These are phyloP conservation scores for Graphium colonna DNA, from an alignment of 2,888 invertebrate genomes.

Conservation along the genomic window DNA sequence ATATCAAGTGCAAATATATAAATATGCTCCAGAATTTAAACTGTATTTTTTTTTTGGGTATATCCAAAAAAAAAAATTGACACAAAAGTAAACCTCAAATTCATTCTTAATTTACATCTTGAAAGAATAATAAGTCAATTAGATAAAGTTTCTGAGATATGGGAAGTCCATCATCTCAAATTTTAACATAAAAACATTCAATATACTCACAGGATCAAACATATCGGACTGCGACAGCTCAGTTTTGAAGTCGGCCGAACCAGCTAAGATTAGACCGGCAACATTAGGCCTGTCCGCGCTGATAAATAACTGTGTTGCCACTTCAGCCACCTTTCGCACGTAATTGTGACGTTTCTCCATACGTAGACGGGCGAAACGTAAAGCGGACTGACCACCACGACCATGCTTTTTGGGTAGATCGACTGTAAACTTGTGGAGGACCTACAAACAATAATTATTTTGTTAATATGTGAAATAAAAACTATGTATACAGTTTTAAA, in stretches of 20 bases:
- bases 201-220: slow-evolving; percentile 97
- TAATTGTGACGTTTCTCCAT: slow-evolving; percentile 99
- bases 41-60: no score
- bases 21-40: no score
- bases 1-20: no score
- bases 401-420: slow-evolving; percentile 99
- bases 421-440: slow-evolving; percentile 97
- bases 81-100: no score
- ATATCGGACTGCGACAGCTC: slow-evolving; percentile 99
- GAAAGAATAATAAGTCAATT: no score
- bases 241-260: slow-evolving; percentile 99
- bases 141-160: no score
- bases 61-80: no score
- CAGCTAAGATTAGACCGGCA: slow-evolving; percentile 97
- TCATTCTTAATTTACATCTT: no score
- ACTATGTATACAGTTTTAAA: neutral
- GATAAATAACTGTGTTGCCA: slow-evolving; percentile 97
- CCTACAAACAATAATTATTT: slow-evolving; percentile 78
- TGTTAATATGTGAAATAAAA: neutral
- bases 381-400: slow-evolving; percentile 99
- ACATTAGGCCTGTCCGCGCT: slow-evolving; percentile 98
- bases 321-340: slow-evolving; percentile 93
- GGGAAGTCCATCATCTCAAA: no score
- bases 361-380: slow-evolving; percentile 99
- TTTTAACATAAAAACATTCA: slow-evolving; percentile 97